Evolutionary conservation across 1,140 invertebrate genomes (phyloP), one percentile per base, ranked within the genome.

Genomic region (Ephestia elutella): DNA sequence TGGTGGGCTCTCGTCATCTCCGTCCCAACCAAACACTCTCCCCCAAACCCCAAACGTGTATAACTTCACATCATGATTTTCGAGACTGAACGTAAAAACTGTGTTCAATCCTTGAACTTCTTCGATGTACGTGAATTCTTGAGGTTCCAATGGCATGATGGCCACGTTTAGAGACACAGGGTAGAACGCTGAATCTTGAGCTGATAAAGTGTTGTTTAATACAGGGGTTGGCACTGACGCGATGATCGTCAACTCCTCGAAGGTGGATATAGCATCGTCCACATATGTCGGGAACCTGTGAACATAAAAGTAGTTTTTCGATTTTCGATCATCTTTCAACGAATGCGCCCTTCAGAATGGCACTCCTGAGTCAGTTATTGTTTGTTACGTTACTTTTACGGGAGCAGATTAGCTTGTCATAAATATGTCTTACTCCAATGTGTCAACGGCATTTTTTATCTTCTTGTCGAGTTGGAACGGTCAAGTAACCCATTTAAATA

Each of bases 1-100:
- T 1, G 78, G 68, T 7, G 78, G 70, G 4, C 70, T 57, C 0
- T 58, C 63, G 8, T 75, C 69, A 35, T 73, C 13, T 0, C 71
- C 78, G 49, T 85, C 82, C 5, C 62, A 72, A 0, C 67, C 71
- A 59, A 78, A 87, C 17, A 72, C 60, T 57, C 85, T 76, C 0
- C 85, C 85, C 71, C 77, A 84, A 8, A 89, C 44, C 10, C 69
- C 78, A 60, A 88, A 85, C 10, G 67, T 62, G 32, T 82, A 82
- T 48, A 86, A 68, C 7, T 80, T 67, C 0, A 53, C 60, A 15
- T 65, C 49, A 20, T 18, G 30, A 64, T 72, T 75, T 0, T 51
- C 57, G 17, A 86, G 61, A 7, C 30, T 64, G 8, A 73, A 68
- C 1, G 56, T 69, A 17, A 68, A 69, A 21, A 64, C 53, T 9